phyloP scores from a whole-genome alignment of 2,797 vertebrate genomes.

The Petrocephalus schoutedeni region DNA sequence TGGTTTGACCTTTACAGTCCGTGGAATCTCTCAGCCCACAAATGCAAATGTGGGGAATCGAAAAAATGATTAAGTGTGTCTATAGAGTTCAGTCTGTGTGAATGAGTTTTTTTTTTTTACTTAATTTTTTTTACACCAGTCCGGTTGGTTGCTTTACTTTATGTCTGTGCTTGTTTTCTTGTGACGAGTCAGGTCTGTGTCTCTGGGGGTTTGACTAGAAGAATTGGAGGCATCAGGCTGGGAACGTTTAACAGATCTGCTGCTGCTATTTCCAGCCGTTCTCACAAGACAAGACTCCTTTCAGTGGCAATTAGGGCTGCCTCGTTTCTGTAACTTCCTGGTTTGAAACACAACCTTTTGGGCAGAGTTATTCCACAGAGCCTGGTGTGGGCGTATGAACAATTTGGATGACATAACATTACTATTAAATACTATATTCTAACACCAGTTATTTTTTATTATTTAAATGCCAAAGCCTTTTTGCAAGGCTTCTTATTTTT shows the following conservation, averaged over 20 bases:
- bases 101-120: conserved; percentile 25
- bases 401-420: conserved; percentile 4
- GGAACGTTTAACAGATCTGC: conserved; percentile 32
- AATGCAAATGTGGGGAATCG: conserved; percentile 64
- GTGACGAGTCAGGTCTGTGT: conserved; percentile 15
- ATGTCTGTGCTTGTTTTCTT: conserved; percentile 20
- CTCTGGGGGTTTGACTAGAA: conserved; percentile 22
- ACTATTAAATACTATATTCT: not conserved
- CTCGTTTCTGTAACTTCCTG: conserved; percentile 39
- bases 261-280: conserved; percentile 26
- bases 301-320: conserved; percentile 29
- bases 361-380: not conserved
- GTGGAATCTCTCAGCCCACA: conserved; percentile 64
- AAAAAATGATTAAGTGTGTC: conserved; percentile 52
- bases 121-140: conserved; percentile 31
- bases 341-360: not conserved
- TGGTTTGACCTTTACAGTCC: conserved; percentile 77
- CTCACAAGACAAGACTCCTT: conserved; percentile 33
- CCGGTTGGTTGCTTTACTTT: conserved; percentile 36
- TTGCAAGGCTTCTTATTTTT: not conserved
- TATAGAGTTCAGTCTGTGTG: conserved; percentile 44
- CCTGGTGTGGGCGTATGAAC: not conserved
- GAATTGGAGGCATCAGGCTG: conserved; percentile 21
- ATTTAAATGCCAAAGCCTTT: not conserved
- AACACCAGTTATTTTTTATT: not conserved